Base-by-base conservation (phyloP, 2,797 vertebrate genomes). In the Psittacula derbiana region DNA sequence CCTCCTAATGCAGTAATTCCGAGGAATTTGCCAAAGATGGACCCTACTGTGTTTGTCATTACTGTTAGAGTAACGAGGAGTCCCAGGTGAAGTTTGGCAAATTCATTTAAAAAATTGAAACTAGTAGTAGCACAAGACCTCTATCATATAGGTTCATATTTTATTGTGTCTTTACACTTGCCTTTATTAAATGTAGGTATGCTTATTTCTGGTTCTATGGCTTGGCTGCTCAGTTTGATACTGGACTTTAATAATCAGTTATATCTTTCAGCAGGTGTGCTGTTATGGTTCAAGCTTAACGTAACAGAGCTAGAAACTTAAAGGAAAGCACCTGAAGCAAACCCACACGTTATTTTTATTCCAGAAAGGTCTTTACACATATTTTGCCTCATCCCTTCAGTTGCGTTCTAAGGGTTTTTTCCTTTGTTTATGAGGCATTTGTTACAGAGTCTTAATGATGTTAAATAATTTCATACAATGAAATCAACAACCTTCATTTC, bases 361-460 rank as follows among this genome's bases (percentile, higher is more conserved):
- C 33, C 10, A 33, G 10, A 61, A 58, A 12, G 4, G 3, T 49
- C 16, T 73, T 82, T 28, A 31, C 23, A 27, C 0, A 0, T 28
- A 49, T 58, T 69, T 69, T 61, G 7, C 69, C 27, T 25, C 10
- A 49, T 5, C 8, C 4, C 21, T 87, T 86, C 18, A 21, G 8
- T 43, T 46, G 21, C 33, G 58, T 73, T 85, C 12, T 70, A 27
- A 4, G 4, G 16, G 14, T 25, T 50, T 64, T 31, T 57, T 58
- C 12, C 10, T 55, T 69, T 18, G 52, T 72, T 61, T 61, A 2
- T 71, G 24, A 47, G 7, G 2, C 1, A 17, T 86, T 73, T 86
- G 12, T 64, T 30, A 30, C 31, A 46, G 18, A 76, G 6, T 50
- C 16, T 21, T 83, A 40, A 66, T 76, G 53, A 58, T 28, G 12